Evolutionary conservation across 2,888 invertebrate species (phyloP).

Genomic region (Apeira syringaria): DNA sequence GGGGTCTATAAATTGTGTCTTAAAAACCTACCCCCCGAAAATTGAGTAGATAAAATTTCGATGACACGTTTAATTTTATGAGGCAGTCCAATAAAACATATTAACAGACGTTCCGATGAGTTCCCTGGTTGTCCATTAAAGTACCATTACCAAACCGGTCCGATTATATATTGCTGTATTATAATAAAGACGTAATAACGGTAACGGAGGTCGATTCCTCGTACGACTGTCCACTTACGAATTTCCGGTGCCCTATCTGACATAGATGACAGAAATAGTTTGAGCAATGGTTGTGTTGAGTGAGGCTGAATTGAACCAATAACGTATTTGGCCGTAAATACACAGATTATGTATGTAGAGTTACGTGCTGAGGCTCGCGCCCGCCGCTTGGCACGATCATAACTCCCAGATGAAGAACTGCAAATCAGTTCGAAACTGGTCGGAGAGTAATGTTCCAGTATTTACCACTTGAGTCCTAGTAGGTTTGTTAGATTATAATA

Average conservation of each 20-base stretch:
- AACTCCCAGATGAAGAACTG: too few relatives aligned
- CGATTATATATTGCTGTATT: constrained; percentile 32
- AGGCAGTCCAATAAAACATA: constrained; percentile 1
- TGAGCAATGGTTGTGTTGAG: background rate
- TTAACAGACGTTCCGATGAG: background rate
- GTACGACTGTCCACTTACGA: constrained; percentile 43
- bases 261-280: constrained; percentile 10
- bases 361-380: too few relatives aligned
- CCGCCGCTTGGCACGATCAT: too few relatives aligned
- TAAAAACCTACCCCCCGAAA: too few relatives aligned
- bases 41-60: background rate
- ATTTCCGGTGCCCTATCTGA: constrained; percentile 40
- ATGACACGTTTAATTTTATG: background rate
- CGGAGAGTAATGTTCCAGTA: too few relatives aligned
- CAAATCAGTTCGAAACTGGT: too few relatives aligned
- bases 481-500: too few relatives aligned
- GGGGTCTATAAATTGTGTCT: too few relatives aligned
- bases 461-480: too few relatives aligned
- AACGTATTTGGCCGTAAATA: too few relatives aligned
- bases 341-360: too few relatives aligned
- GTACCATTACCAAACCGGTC: constrained; percentile 11
- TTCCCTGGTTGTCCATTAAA: constrained; percentile 13
- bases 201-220: constrained; percentile 33
- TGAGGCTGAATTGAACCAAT: background rate
- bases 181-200: constrained; percentile 40